Percentiles rank a stretch among this genome's conserved stretches.
Conservation (phyloP, 2,888 invertebrate species). For the Thyatira batis region DNA sequence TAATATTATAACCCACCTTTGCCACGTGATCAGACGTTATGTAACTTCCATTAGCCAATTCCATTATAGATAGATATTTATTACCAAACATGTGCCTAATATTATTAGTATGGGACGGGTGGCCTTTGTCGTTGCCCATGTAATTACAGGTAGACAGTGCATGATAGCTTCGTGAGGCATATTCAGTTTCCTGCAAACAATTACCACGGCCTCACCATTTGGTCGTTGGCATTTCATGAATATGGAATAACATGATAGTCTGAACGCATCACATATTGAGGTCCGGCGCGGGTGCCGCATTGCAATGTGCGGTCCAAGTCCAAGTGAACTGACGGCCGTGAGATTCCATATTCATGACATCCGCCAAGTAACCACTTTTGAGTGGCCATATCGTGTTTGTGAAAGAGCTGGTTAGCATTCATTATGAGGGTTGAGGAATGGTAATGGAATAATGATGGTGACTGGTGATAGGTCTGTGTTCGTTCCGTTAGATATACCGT, state of each 20-base stretch:
- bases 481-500: too few species aligned
- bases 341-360: constrained; percentile 3
- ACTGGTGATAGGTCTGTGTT: too few species aligned
- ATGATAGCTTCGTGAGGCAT: background rate
- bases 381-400: background rate
- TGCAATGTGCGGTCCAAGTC: constrained; percentile 1
- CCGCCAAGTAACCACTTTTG: background rate
- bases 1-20: too few species aligned
- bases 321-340: background rate
- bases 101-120: background rate
- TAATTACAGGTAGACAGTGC: background rate
- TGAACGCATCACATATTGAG: background rate
- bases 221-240: constrained; percentile 1
- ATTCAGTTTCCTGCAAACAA: background rate
- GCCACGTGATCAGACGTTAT: too few species aligned
- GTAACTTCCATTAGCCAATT: too few species aligned
- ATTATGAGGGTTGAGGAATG: background rate
- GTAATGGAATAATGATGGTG: too few species aligned
- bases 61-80: too few species aligned
- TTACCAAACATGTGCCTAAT: too few species aligned
- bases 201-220: background rate
- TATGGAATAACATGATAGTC: background rate
- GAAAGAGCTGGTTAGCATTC: background rate
- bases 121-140: background rate
- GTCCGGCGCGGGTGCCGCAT: background rate